phyloP scores from a whole-genome alignment of 2,888 invertebrate genomes.

The Salticus scenicus region DNA sequence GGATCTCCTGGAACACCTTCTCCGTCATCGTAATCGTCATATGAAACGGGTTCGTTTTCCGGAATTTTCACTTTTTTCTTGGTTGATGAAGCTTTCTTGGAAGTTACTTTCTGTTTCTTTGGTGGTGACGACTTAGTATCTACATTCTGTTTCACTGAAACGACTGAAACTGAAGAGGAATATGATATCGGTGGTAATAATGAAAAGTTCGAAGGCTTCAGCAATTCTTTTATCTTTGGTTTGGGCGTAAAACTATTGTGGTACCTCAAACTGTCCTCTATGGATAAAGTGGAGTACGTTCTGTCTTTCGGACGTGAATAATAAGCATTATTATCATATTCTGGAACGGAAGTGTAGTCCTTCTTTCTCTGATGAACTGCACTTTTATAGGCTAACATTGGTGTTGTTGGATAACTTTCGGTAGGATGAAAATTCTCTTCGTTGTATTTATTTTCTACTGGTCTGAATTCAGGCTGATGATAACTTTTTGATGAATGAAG shows the following conservation, averaged over 20 bases:
- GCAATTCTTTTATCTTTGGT: background rate
- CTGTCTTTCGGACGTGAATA: background rate
- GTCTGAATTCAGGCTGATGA: background rate
- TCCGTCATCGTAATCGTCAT: background rate
- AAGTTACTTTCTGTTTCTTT: background rate
- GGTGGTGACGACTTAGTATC: background rate
- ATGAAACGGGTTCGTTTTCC: background rate
- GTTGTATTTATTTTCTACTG: background rate
- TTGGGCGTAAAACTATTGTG: background rate
- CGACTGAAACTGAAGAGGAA: conserved; percentile 12
- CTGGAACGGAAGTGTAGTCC: background rate
- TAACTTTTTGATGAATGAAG: no score
- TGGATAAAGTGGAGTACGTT: background rate
- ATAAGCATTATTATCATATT: no score
- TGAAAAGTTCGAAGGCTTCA: background rate
- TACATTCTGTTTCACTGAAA: background rate
- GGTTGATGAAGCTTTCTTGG: background rate
- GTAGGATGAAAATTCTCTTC: background rate
- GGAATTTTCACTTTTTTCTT: background rate
- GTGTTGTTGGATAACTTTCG: conserved; percentile 11
- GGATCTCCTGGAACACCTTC: conserved; percentile 32
- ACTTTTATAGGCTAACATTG: background rate
- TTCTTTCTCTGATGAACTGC: background rate
- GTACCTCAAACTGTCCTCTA: background rate
- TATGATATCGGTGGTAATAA: conserved; percentile 22